Conservation (phyloP, 2,797 vertebrate genomes). For the Cottoperca gobio region DNA sequence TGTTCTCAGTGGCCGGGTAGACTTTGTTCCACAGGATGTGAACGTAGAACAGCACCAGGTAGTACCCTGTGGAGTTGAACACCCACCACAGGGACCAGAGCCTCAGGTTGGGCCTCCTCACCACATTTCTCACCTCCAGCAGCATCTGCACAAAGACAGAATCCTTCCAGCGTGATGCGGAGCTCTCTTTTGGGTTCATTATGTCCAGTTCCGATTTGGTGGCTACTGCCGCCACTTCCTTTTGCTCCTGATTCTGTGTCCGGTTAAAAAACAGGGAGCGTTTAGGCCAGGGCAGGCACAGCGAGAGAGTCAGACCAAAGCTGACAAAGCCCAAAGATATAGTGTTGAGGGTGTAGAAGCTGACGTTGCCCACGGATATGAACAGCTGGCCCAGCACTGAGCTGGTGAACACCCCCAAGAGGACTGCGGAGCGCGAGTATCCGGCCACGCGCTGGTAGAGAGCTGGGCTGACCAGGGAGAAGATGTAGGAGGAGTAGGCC, state of each 20-base stretch:
- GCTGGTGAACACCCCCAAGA: constrained; percentile 94
- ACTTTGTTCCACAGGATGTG: constrained; percentile 94
- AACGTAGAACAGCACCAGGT: constrained; percentile 93
- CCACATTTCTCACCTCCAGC: constrained; percentile 80
- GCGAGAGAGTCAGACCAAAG: constrained; percentile 86
- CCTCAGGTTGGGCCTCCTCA: constrained; percentile 85
- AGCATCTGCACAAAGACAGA: constrained; percentile 86
- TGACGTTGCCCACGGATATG: constrained; percentile 72
- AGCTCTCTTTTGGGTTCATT: constrained; percentile 69
- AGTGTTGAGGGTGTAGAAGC: constrained; percentile 81
- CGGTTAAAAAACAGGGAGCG: constrained; percentile 95
- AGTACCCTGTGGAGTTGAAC: constrained; percentile 95
- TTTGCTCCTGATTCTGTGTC: not conserved
- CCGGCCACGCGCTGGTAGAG: constrained; percentile 93
- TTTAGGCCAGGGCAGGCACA: constrained; percentile 90
- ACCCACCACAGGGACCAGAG: constrained; percentile 98
- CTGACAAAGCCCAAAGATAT: constrained; percentile 90
- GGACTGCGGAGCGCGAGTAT: constrained; percentile 90
- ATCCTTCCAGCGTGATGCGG: constrained; percentile 71
- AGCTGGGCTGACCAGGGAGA: constrained; percentile 89
- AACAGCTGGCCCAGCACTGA: constrained; percentile 93
- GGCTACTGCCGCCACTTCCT: constrained; percentile 11
- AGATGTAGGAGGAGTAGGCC: constrained; percentile 98
- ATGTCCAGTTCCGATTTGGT: constrained; percentile 78
- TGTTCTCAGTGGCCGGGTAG: constrained; percentile 58